Evolutionary conservation across 2,797 vertebrate genomes (phyloP).

Genomic region (Sebastes minor): DNA sequence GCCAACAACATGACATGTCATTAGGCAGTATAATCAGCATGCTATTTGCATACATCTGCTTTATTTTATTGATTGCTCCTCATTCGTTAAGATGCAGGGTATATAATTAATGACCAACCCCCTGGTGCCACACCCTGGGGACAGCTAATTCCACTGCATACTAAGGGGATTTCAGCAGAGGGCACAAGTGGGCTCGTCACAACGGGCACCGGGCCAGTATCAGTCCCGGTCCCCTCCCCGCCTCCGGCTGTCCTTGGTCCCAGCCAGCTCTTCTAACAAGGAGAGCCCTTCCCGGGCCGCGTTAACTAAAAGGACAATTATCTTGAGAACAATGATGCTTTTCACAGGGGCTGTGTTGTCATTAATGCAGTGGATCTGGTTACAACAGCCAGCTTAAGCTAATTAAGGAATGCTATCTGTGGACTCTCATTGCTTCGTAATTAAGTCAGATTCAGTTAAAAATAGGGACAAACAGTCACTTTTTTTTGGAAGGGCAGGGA

Average conservation of each 20-base stretch:
- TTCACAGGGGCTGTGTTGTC: conserved; percentile 87
- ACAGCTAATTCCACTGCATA: conserved; percentile 85
- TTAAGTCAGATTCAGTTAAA: conserved; percentile 85
- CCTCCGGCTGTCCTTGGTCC: conserved; percentile 84
- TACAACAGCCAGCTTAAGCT: conserved; percentile 85
- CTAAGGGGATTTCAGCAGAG: conserved; percentile 84
- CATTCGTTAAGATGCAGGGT: conserved; percentile 87
- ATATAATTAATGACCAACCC: conserved; percentile 87
- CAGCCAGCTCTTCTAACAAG: conserved; percentile 85
- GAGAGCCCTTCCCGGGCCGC: conserved; percentile 80
- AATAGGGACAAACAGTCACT: conserved; percentile 68
- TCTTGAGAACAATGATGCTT: conserved; percentile 89
- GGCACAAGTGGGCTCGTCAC: conserved; percentile 86
- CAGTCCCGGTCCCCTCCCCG: conserved; percentile 74
- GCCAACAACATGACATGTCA: conserved; percentile 78
- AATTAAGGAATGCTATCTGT: conserved; percentile 87
- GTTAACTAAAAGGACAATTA: conserved; percentile 92
- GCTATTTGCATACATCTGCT: conserved; percentile 89
- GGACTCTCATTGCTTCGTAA: conserved; percentile 86
- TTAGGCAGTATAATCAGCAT: conserved; percentile 85
- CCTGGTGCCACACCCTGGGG: conserved; percentile 81
- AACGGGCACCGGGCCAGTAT: conserved; percentile 84
- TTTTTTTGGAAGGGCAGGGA: conserved; percentile 41
- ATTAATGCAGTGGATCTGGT: conserved; percentile 88
- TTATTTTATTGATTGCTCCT: conserved; percentile 87